phyloP scores from a whole-genome alignment of 2,888 invertebrate species.

The Cosmia trapezina region DNA sequence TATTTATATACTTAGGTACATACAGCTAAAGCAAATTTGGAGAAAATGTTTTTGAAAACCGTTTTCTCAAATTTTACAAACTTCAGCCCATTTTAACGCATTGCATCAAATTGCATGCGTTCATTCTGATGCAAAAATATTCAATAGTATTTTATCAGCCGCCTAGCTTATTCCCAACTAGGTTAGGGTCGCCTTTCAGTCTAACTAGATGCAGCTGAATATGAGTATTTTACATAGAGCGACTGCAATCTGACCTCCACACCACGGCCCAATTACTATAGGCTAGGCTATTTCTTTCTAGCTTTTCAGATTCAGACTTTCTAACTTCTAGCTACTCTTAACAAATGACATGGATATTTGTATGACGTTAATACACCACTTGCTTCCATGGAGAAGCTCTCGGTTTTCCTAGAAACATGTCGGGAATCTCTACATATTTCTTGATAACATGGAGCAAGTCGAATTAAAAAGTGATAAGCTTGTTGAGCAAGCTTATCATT shows the following conservation, averaged over 20 bases:
- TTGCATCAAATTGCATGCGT: background rate
- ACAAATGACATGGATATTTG: slow-evolving; percentile 7
- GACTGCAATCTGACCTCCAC: slow-evolving; percentile 8
- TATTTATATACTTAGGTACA: background rate
- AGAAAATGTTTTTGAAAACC: background rate
- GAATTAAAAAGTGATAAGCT: background rate
- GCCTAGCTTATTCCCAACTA: slow-evolving; percentile 16
- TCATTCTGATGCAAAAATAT: slow-evolving; percentile 11
- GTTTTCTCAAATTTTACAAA: background rate
- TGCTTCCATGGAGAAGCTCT: background rate
- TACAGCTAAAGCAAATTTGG: background rate
- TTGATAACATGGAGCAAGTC: slow-evolving; percentile 3
- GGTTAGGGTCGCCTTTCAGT: slow-evolving; percentile 19
- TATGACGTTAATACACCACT: background rate
- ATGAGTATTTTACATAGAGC: slow-evolving; percentile 14
- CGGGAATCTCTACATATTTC: background rate
- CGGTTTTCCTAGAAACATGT: background rate
- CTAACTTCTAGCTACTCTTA: background rate
- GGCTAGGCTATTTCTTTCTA: slow-evolving; percentile 14
- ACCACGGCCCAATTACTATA: slow-evolving; percentile 8
- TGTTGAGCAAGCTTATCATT: background rate
- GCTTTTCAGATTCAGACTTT: slow-evolving; percentile 20
- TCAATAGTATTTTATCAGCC: slow-evolving; percentile 12
- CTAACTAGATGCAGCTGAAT: background rate
- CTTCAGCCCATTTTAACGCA: background rate